phyloP scores from a whole-genome alignment of 2,888 invertebrate species.

The Hydropsyche betteni region DNA sequence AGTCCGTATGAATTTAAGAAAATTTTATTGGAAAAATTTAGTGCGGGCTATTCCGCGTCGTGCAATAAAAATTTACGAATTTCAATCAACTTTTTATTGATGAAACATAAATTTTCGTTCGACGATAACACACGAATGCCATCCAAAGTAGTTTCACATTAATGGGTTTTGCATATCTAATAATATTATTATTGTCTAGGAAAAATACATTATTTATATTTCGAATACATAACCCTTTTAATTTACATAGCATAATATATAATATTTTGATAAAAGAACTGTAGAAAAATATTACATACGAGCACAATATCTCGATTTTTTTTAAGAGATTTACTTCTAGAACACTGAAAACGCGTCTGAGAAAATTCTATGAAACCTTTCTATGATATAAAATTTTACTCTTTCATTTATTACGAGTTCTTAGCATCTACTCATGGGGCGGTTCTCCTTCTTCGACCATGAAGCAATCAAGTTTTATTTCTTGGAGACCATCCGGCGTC shows the following conservation, averaged over 20 bases:
- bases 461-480: constrained; percentile 51
- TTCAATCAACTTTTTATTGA: constrained; percentile 21
- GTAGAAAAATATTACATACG: background rate
- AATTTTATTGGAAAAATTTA: constrained; percentile 22
- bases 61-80: constrained; percentile 23
- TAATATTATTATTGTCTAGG: too few relatives aligned
- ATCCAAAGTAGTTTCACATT: too few relatives aligned
- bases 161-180: too few relatives aligned
- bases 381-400: constrained; percentile 39
- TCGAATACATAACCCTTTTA: too few relatives aligned
- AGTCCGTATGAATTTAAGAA: constrained; percentile 23
- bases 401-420: constrained; percentile 39
- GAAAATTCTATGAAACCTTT: constrained; percentile 25
- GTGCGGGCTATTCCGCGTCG: constrained; percentile 15
- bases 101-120: background rate
- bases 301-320: constrained; percentile 12
- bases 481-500: constrained; percentile 49
- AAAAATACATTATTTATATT: too few relatives aligned
- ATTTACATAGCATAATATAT: too few relatives aligned
- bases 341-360: background rate
- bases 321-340: background rate
- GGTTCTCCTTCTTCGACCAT: constrained; percentile 6
- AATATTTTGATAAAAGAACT: too few relatives aligned
- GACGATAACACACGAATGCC: too few relatives aligned
- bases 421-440: constrained; percentile 35